Evolutionary conservation across 2,797 vertebrate species (phyloP).

Genomic region (Ptychobarbus kaznakovi): DNA sequence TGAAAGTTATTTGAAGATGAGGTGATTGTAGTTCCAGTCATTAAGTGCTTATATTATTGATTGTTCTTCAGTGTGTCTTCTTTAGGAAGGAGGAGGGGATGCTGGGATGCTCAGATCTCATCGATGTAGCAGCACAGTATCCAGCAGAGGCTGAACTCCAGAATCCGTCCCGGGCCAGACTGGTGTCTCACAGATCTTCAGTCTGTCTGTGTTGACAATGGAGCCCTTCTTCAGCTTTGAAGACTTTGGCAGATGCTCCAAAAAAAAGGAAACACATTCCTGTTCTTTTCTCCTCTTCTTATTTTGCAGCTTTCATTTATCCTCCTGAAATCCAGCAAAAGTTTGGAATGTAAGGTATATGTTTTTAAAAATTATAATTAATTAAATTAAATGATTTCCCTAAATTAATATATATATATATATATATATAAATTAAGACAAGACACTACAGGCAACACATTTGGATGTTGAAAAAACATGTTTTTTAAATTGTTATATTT

Average conservation of each 20-base stretch:
- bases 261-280: conserved; percentile 59
- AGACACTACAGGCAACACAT: not conserved
- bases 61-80: conserved; percentile 21
- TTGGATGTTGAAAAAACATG: not conserved
- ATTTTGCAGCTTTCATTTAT: not conserved
- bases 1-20: not conserved
- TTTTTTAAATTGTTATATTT: not conserved
- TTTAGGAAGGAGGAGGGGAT: not conserved
- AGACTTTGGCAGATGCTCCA: conserved; percentile 72
- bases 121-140: conserved; percentile 30
- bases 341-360: not conserved
- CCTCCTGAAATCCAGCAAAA: not conserved
- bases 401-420: too few relatives aligned
- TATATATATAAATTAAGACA: too few relatives aligned
- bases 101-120: conserved; percentile 8
- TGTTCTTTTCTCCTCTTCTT: conserved; percentile 2
- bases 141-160: conserved; percentile 27
- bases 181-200: conserved; percentile 55
- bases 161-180: conserved; percentile 41
- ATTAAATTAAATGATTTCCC: not conserved
- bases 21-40: not conserved
- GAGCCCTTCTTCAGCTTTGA: conserved; percentile 68
- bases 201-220: conserved; percentile 66
- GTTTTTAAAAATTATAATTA: not conserved
- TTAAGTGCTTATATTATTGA: not conserved